Evolutionary conservation across 1,140 invertebrate species (phyloP).

Genomic region (Dendroctonus ponderosae): DNA sequence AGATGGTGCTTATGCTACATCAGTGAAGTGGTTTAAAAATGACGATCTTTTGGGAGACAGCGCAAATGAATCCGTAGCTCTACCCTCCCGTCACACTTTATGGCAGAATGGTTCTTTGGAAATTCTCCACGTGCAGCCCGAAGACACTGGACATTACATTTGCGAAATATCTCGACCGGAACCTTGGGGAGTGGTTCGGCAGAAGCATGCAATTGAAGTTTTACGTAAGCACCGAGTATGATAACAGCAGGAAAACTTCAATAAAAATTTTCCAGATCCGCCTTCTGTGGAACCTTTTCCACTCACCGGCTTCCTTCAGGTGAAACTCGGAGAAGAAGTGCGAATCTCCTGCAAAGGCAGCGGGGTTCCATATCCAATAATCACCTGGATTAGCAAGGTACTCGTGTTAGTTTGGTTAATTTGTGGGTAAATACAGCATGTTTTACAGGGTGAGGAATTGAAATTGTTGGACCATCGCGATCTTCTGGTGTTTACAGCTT

Average conservation of each 20-base stretch:
- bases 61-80: conserved; percentile 50
- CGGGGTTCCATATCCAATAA: conserved; percentile 66
- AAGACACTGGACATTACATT: conserved; percentile 71
- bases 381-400: conserved; percentile 70
- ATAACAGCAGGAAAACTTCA: not conserved
- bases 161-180: conserved; percentile 64
- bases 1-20: conserved; percentile 41
- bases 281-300: conserved; percentile 67
- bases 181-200: conserved; percentile 61
- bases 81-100: conserved; percentile 60
- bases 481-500: conserved; percentile 65
- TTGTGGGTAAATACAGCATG: conserved; percentile 1
- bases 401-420: not conserved
- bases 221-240: conserved; percentile 59
- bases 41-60: conserved; percentile 63
- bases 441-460: conserved; percentile 60
- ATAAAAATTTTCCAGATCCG: conserved; percentile 56
- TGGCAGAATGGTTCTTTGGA: conserved; percentile 70
- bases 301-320: conserved; percentile 65
- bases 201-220: conserved; percentile 73
- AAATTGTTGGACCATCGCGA: conserved; percentile 61
- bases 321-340: conserved; percentile 67
- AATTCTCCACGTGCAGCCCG: conserved; percentile 58
- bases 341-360: conserved; percentile 65
- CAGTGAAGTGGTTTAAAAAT: conserved; percentile 60